Conservation (phyloP, 2,888 invertebrate species). For the Nasonovia ribisnigri region DNA sequence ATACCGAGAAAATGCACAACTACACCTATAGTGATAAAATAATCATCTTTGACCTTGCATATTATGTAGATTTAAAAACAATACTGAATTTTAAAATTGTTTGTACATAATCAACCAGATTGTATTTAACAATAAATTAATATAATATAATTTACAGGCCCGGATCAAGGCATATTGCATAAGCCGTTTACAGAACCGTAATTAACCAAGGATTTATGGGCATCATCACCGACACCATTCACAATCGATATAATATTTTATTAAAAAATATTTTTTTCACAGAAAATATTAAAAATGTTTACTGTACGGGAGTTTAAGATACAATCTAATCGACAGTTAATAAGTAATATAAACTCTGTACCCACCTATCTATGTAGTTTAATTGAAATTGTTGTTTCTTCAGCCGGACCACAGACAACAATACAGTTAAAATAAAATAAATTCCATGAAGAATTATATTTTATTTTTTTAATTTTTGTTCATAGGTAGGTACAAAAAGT, state of each 20-base stretch:
- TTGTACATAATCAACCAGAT: background rate
- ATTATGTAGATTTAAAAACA: background rate
- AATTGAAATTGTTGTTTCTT: background rate
- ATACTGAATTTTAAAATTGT: background rate
- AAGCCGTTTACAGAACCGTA: background rate
- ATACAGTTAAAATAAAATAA: background rate
- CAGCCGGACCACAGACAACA: background rate
- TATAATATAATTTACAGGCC: background rate
- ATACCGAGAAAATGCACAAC: background rate
- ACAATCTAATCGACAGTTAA: background rate
- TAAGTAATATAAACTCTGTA: background rate
- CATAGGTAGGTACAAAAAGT: background rate
- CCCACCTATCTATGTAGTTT: background rate
- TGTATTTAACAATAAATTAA: background rate
- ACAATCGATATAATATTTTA: background rate
- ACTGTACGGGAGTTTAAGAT: background rate
- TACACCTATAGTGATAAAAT: background rate
- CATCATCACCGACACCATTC: background rate
- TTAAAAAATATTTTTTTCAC: background rate
- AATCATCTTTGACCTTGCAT: background rate
- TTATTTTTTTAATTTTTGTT: background rate
- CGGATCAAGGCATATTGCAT: background rate
- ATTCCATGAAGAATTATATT: background rate
- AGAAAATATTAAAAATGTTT: background rate
- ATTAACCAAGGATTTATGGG: background rate